Conservation (phyloP, 2,888 invertebrate species). For the Drosophila longiperda region DNA sequence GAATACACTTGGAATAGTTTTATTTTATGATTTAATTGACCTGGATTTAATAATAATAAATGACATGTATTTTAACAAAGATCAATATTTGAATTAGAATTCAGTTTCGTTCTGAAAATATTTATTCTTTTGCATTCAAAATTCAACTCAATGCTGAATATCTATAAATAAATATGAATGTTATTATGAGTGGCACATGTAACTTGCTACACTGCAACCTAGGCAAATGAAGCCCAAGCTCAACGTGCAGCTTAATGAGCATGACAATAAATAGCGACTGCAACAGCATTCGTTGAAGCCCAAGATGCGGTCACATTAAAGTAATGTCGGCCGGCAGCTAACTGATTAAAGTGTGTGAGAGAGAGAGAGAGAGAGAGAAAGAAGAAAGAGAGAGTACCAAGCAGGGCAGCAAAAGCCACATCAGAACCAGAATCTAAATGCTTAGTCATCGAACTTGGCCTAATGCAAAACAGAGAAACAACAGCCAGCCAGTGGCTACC, state of each 20-base stretch:
- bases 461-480: slow-evolving; percentile 65
- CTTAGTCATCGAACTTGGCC: slow-evolving; percentile 79
- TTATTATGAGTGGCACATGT: not conserved
- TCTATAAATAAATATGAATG: slow-evolving; percentile 1
- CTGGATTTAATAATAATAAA: not conserved
- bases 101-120: not conserved
- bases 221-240: slow-evolving; percentile 20
- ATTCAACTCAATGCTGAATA: not conserved
- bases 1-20: not conserved
- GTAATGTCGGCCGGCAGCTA: slow-evolving; percentile 67
- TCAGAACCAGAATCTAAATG: slow-evolving; percentile 59
- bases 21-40: not conserved
- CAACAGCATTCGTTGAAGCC: slow-evolving; percentile 26
- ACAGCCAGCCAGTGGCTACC: slow-evolving; percentile 53
- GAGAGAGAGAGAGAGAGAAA: not conserved
- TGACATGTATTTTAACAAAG: not conserved
- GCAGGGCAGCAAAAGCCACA: not conserved
- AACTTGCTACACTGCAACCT: not conserved
- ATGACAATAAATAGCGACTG: slow-evolving; percentile 53
- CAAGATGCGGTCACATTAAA: slow-evolving; percentile 69
- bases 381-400: not conserved
- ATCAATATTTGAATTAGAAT: not conserved
- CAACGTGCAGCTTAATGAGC: slow-evolving; percentile 38
- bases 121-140: not conserved
- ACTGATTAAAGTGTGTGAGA: slow-evolving; percentile 34